Evolutionary conservation across 2,888 invertebrate genomes (phyloP).

Genomic region (Callyntrura sp.): DNA sequence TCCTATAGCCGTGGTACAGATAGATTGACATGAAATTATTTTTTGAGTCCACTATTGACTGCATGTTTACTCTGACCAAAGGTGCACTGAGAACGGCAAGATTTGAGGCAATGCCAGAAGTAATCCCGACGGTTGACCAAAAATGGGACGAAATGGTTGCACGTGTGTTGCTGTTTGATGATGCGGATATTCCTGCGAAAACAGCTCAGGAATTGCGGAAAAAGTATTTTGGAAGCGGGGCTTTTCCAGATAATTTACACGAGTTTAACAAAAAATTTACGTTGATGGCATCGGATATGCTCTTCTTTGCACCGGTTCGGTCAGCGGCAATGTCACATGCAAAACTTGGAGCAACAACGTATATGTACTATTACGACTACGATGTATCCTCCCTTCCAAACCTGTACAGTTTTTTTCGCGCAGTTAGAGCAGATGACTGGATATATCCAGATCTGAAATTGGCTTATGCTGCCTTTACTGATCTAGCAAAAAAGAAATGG

Average conservation of each 20-base stretch:
- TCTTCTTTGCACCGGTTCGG: background rate
- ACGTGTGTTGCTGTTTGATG: too few relatives aligned
- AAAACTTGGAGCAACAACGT: background rate
- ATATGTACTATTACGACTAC: constrained; percentile 6
- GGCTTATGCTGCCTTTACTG: constrained; percentile 14
- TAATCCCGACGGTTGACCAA: too few relatives aligned
- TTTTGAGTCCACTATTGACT: too few relatives aligned
- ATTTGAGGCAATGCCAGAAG: too few relatives aligned
- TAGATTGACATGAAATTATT: too few relatives aligned
- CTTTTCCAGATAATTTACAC: too few relatives aligned
- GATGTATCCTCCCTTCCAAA: background rate
- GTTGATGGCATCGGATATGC: background rate
- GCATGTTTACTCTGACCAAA: too few relatives aligned
- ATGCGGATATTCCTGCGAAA: too few relatives aligned
- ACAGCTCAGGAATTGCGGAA: too few relatives aligned
- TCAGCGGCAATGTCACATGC: background rate
- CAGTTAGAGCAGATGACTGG: background rate
- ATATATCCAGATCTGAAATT: constrained; percentile 65
- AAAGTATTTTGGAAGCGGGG: background rate
- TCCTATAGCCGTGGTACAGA: too few relatives aligned
- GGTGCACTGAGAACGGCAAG: too few relatives aligned
- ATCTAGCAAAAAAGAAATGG: background rate
- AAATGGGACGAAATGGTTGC: too few relatives aligned
- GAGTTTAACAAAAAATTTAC: background rate
- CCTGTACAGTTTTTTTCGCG: constrained; percentile 12